These are phyloP conservation scores for Channallabes apus DNA, from an alignment of 2,797 vertebrate genomes.

Conservation along the genomic window DNA sequence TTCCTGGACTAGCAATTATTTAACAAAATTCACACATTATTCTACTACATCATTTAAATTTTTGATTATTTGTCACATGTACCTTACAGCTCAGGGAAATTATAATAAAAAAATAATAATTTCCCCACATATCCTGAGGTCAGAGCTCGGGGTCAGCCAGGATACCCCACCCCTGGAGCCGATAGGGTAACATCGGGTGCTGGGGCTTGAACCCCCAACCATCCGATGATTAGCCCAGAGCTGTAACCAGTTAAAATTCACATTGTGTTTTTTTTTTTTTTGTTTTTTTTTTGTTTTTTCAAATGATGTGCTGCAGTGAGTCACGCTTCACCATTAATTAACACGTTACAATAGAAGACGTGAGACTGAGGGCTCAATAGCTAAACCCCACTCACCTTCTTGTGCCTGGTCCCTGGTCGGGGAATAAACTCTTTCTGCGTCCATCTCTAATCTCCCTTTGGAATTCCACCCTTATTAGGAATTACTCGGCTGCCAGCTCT, in stretches of 20 bases:
- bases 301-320: not conserved
- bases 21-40: not conserved
- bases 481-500: not conserved
- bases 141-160: too few species aligned
- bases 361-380: not conserved
- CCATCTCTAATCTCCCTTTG: constrained; percentile 3
- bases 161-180: too few species aligned
- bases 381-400: not conserved
- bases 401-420: not conserved
- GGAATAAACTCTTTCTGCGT: not conserved
- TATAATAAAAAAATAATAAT: too few species aligned
- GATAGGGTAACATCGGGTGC: too few species aligned
- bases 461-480: not conserved
- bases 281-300: too few species aligned
- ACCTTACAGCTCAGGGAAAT: too few species aligned
- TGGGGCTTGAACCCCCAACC: too few species aligned
- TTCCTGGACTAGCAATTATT: not conserved
- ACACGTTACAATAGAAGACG: not conserved
- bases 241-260: not conserved
- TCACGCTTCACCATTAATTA: too few species aligned
- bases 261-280: too few species aligned
- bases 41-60: not conserved
- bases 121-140: too few species aligned
- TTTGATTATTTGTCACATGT: not conserved
- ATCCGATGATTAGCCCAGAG: too few species aligned